Base-by-base conservation (phyloP, 1,140 invertebrate genomes). In the Hyles euphorbiae region DNA sequence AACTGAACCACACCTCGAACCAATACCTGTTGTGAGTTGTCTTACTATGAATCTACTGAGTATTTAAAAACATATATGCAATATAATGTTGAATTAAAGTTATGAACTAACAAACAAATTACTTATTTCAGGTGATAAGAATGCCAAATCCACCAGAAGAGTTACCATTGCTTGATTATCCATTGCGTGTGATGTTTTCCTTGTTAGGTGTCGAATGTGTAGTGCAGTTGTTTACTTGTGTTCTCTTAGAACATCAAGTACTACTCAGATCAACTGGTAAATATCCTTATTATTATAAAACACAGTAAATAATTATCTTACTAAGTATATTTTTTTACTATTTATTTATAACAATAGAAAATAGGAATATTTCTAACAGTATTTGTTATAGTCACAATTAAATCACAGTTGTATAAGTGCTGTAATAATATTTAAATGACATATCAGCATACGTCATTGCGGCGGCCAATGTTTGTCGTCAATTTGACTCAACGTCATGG, bases 181-280 rank as follows among this genome's bases (percentile, higher is more conserved):
- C 97, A 0, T 83, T 99, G 33, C 92, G 95, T 67, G 92, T 97
- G 59, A 92, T 99, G 72, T 98, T 99, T 78, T 90, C 92, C 11
- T 92, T 95, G 74, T 89, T 99, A 43, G 96, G 96, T 34, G 93
- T 98, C 3, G 97, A 99, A 65, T 96, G 95, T 81, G 93, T 98
- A 34, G 92, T 99, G 43, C 95, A 97, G 77, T 90, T 99, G n/a
- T 97, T 99, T 76, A 97, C 97, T 3, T 98, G 98, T 90, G 94
- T 99, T 34, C 90, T 99, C 9, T 88, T 99, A 6, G 98, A 99
- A 90, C 97, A 99, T 90, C 98, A 99, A 91, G 95, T 99, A 45
- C 91, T 99, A 43, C 90, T 99, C 8, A 94, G 96, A 79, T 99
- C 98, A 54, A 93, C 93, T 85, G 95, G 96, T 98, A 88, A 72